Base-by-base conservation (phyloP, 2,797 vertebrate species). In the Fratercula arctica region DNA sequence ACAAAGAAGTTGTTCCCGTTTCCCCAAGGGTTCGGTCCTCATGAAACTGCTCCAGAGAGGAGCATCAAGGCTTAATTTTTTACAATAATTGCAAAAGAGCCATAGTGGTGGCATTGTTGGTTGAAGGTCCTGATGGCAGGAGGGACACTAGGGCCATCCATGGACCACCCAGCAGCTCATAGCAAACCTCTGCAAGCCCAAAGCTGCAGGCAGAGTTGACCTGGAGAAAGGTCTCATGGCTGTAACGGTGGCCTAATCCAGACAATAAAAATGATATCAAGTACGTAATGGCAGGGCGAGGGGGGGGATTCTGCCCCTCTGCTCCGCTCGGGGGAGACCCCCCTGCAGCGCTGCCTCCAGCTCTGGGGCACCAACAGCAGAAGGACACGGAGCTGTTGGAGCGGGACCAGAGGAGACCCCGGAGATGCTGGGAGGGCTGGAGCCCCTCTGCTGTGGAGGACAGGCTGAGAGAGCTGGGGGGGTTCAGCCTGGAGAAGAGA, bases 41-140 rank as follows among this genome's bases (percentile, higher is more conserved):
- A 6, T 4, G 33, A 41, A 87, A 73, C 3, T 29, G 43, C 15
- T n/a, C 35, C 0, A 0, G 64, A 54, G 26, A 70, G 33, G 24
- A 92, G 56, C 12, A 46, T 10, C 26, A 24, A 12, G 33, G 20
- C 16, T 12, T 4, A 35, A 57, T 31, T 68, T 77, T 63, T 45
- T 18, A 51, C 3, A 46, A 24, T 54, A 59, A 8, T 21, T 6
- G 2, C 11, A 29, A 80, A 60, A 10, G 21, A 77, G 41, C 2
- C 13, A 1, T 3, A 11, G 66, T 0, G 0, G 33, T 26, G 37
- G 41, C 1, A 0, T 3, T 0, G 0, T 3, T 39, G 48, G 29
- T 7, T 28, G 54, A 76, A 50, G 59, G 37, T 6, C 64, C 2
- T 0, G 0, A 33, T 17, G 79, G 43, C 18, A 43, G 2, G 12